A percentile compares a stretch with the other conserved stretches of the same genome.
Conservation (phyloP, 2,797 vertebrate genomes). For the Bovichtus diacanthus region DNA sequence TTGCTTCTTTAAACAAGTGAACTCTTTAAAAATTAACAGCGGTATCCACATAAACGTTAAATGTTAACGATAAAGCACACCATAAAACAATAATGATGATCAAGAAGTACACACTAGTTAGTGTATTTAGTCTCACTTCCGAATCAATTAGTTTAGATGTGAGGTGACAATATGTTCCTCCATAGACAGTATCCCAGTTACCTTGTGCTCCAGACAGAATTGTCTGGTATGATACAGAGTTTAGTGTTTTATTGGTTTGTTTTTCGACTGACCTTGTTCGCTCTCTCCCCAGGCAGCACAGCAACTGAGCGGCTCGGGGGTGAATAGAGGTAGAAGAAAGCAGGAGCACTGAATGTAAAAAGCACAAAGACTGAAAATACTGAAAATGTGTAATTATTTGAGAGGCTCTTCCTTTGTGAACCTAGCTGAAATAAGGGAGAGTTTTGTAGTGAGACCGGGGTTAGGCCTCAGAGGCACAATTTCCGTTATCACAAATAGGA, state of each 20-base stretch:
- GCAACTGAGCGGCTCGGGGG: neutral
- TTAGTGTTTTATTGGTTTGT: neutral
- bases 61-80: neutral
- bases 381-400: neutral
- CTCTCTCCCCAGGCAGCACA: neutral
- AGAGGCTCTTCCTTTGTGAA: neutral
- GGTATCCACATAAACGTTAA: neutral
- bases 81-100: neutral
- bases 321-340: neutral
- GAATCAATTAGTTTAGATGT: neutral
- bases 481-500: neutral
- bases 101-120: neutral
- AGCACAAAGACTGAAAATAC: neutral
- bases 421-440: neutral
- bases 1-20: neutral
- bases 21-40: neutral
- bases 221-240: slow-evolving; percentile 3
- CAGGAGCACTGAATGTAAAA: neutral
- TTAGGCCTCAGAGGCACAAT: slow-evolving; percentile 2
- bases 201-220: neutral
- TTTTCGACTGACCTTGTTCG: slow-evolving; percentile 15
- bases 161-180: no score
- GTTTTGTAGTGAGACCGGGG: neutral
- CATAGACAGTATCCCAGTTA: neutral
- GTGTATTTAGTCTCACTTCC: neutral